Percentiles rank a stretch among this genome's conserved stretches.
These are phyloP conservation scores for Andricus grossulariae DNA, from an alignment of 1,140 invertebrate genomes.

Conservation along the genomic window DNA sequence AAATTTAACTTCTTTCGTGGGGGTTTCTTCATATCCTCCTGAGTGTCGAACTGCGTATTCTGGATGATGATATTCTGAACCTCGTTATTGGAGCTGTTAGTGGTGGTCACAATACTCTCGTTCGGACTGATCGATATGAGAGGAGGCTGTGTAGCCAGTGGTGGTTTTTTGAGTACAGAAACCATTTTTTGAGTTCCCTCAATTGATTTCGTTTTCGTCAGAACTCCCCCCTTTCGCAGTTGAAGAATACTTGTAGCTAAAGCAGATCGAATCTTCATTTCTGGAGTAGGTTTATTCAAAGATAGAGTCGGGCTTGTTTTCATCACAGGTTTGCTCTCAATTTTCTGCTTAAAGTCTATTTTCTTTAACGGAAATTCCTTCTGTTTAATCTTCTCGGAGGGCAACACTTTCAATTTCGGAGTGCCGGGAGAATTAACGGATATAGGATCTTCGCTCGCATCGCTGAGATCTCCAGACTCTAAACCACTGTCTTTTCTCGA, in stretches of 20 bases:
- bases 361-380: conserved; percentile 16
- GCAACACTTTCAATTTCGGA: conserved; percentile 12
- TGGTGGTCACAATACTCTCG: conserved; percentile 59
- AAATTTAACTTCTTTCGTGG: conserved; percentile 73
- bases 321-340: conserved; percentile 1
- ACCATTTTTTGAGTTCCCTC: conserved; percentile 56
- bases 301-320: not conserved
- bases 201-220: conserved; percentile 58
- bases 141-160: conserved; percentile 40
- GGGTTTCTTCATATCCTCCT: conserved; percentile 60
- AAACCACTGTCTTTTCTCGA: conserved; percentile 72
- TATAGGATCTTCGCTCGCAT: conserved; percentile 63
- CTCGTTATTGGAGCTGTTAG: conserved; percentile 57
- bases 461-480: conserved; percentile 71
- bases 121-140: conserved; percentile 40
- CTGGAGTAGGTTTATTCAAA: conserved; percentile 42
- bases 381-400: conserved; percentile 5
- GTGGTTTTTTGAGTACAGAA: conserved; percentile 69
- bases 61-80: conserved; percentile 60
- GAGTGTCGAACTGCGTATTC: conserved; percentile 5
- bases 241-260: conserved; percentile 61
- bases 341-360: not conserved
- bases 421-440: conserved; percentile 1
- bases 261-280: conserved; percentile 63
- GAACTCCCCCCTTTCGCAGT: conserved; percentile 48